These are phyloP conservation scores for Nicator chloris DNA, from an alignment of 2,113 vertebrate species.

Conservation along the genomic window DNA sequence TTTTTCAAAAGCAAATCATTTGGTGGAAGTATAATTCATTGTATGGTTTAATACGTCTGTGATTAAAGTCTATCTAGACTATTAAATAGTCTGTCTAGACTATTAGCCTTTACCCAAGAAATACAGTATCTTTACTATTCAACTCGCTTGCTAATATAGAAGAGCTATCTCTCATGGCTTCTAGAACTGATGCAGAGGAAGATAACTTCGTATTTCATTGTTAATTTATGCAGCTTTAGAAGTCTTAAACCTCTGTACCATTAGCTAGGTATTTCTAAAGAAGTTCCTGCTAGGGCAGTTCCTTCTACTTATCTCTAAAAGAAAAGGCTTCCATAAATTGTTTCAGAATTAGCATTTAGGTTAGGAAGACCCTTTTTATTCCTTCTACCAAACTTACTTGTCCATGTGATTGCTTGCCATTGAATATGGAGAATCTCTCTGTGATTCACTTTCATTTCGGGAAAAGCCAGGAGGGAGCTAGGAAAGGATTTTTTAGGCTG, in stretches of 20 bases:
- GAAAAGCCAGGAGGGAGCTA: background rate
- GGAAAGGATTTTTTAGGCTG: background rate
- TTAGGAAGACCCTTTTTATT: background rate
- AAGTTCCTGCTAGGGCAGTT: background rate
- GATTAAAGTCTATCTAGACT: background rate
- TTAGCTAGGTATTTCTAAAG: background rate
- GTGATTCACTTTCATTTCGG: background rate
- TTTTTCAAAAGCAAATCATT: background rate
- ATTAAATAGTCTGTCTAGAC: background rate
- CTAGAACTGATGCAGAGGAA: background rate
- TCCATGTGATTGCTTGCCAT: background rate
- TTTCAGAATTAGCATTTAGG: background rate
- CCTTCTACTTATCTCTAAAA: background rate
- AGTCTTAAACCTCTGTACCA: background rate
- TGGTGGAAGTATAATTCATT: background rate
- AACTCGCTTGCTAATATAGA: accelerated
- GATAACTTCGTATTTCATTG: background rate
- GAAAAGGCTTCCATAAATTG: background rate
- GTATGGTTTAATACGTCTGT: background rate
- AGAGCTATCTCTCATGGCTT: background rate
- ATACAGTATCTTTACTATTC: background rate
- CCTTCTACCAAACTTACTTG: background rate
- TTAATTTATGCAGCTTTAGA: background rate
- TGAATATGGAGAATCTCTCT: background rate
- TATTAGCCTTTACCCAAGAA: background rate